A percentile compares a stretch with the other conserved stretches of the same genome.
Evolutionary conservation across 2,113 vertebrate genomes (phyloP).

Genomic region (Taurulus bubalis): DNA sequence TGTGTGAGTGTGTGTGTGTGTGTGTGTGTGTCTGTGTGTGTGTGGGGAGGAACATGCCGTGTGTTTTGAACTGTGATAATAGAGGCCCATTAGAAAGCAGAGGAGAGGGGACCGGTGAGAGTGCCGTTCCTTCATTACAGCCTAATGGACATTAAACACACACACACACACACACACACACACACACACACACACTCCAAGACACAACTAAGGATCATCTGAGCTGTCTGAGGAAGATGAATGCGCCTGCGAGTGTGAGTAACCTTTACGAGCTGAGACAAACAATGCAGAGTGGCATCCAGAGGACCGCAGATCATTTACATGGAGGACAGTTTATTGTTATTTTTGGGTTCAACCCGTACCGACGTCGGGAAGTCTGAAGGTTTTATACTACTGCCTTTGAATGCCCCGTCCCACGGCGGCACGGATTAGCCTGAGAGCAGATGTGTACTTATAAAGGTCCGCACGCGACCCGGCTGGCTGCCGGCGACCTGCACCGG

Average conservation of each 20-base stretch:
- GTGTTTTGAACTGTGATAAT: constrained; percentile 68
- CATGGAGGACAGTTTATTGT: constrained; percentile 25
- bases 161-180: constrained; percentile 13
- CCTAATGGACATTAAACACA: constrained; percentile 65
- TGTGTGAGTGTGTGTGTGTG: constrained; percentile 1
- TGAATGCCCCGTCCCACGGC: not conserved
- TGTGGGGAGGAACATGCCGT: not conserved
- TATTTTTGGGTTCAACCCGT: constrained; percentile 29
- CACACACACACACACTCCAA: constrained; percentile 21
- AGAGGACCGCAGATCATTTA: constrained; percentile 40
- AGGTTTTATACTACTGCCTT: not conserved
- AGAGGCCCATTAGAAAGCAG: constrained; percentile 64
- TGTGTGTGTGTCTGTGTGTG: constrained; percentile 8
- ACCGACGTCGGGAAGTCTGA: constrained; percentile 1
- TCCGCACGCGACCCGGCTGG: not conserved
- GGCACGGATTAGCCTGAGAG: constrained; percentile 5
- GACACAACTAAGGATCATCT: constrained; percentile 54
- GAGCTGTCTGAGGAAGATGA: constrained; percentile 40
- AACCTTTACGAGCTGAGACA: constrained; percentile 28
- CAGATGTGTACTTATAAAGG: not conserved
- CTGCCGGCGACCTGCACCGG: not conserved
- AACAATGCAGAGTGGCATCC: constrained; percentile 56
- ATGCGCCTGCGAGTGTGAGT: constrained; percentile 31
- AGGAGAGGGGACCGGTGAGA: constrained; percentile 52
- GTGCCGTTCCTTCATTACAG: constrained; percentile 57